Evolutionary conservation across 1,140 invertebrate genomes (phyloP).

Genomic region (Drosophila tropicalis): DNA sequence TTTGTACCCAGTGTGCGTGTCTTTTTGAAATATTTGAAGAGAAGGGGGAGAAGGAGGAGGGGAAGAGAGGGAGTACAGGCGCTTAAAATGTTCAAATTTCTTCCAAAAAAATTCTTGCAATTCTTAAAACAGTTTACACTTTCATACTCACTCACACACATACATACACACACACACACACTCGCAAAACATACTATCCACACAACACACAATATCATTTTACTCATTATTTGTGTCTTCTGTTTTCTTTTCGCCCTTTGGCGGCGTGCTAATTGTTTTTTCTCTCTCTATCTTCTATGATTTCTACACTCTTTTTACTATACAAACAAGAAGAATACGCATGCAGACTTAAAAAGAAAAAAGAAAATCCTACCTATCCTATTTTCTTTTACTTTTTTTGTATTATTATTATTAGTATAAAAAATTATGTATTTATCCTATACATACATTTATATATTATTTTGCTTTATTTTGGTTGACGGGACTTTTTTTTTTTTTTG

Average conservation of each 20-base stretch:
- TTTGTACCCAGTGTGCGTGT: slow-evolving; percentile 24
- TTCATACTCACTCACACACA: slow-evolving; percentile 21
- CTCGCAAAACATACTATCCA: neutral
- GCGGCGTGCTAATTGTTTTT: slow-evolving; percentile 73
- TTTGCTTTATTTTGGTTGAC: slow-evolving; percentile 83
- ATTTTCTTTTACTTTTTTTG: slow-evolving; percentile 54
- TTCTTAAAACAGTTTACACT: slow-evolving; percentile 30
- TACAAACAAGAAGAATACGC: slow-evolving; percentile 70
- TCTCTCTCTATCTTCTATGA: slow-evolving; percentile 42
- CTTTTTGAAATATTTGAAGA: slow-evolving; percentile 30
- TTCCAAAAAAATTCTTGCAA: slow-evolving; percentile 44
- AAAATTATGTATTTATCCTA: slow-evolving; percentile 50
- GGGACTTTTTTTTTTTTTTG: slow-evolving; percentile 75
- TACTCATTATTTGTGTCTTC: slow-evolving; percentile 52
- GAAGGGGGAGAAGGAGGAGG: slow-evolving; percentile 33
- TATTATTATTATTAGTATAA: slow-evolving; percentile 41
- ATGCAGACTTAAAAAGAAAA: slow-evolving; percentile 67
- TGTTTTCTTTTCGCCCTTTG: slow-evolving; percentile 24
- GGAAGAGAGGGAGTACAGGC: slow-evolving; percentile 47
- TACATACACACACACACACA: slow-evolving; percentile 34
- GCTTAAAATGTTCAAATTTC: slow-evolving; percentile 37
- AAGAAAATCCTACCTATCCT: neutral
- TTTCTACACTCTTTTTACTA: slow-evolving; percentile 50
- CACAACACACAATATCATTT: slow-evolving; percentile 38
- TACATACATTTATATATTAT: slow-evolving; percentile 59